Base-by-base conservation (phyloP, 2,113 vertebrate genomes). In the Spizaetus ornatus region DNA sequence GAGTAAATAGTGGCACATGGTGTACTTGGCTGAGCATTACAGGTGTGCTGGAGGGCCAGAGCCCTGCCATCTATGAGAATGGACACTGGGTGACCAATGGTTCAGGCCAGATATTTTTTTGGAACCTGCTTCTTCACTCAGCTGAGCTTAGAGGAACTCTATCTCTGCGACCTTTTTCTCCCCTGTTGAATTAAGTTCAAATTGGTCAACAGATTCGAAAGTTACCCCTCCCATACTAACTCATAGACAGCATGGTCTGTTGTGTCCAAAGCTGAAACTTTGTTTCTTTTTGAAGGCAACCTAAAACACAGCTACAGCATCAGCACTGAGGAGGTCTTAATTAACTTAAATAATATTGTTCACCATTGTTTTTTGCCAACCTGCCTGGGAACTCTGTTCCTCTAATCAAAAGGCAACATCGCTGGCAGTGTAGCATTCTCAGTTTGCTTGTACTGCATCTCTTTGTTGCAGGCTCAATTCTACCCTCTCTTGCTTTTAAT, bases 381-480 rank as follows among this genome's bases (percentile, higher is more conserved):
- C 40, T 92, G 72, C 31, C 52, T 92, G 83, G 80, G 34, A 93
- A 69, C 55, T 71, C 20, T 3, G 1, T 88, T 93, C 21, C 42
- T 86, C 91, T 87, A 90, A 96, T 94, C 72, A 94, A 59, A 93
- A 82, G 69, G 61, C 69, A 70, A 6, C 20, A 11, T 78, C 7
- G 6, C 25, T 90, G 71, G 38, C 62, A 56, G 62, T 23, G 45
- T 63, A 65, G 65, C 45, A 21, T 86, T 94, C 82, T 92, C n/a
- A 13, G 65, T 90, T 86, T 81, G 40, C 67, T 91, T 92, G 45
- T 74, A 31, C 45, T 59, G 62, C 59, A 45, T 67, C 47, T 86
- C 63, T 90, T 80, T 96, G 90, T 96, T 93, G 61, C 79, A 86
- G 86, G 47, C 72, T 67, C 72, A 80, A 1, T 91, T 95, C 59